phyloP scores from a whole-genome alignment of 2,888 invertebrate genomes.

The Heliconius hortense region DNA sequence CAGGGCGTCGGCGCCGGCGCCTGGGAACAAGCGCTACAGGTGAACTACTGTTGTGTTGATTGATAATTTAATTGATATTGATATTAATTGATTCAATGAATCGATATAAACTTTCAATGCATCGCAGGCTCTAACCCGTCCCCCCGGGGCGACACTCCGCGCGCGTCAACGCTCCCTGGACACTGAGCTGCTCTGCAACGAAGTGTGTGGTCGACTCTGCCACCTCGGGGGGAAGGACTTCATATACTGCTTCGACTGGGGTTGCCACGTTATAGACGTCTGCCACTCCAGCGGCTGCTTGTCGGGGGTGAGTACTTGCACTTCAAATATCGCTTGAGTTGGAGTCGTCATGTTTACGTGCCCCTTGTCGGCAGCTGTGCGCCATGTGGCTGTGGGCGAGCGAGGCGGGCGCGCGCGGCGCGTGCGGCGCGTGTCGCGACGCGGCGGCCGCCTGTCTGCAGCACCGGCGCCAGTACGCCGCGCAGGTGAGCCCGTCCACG shows the following conservation, averaged over 20 bases:
- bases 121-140: constrained; percentile 48
- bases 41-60: neutral
- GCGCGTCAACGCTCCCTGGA: constrained; percentile 74
- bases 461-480: constrained; percentile 76
- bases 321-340: no score
- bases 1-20: constrained; percentile 83
- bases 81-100: neutral
- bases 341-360: no score
- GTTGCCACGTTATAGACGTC: constrained; percentile 78
- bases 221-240: constrained; percentile 70
- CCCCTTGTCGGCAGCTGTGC: constrained; percentile 57
- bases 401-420: constrained; percentile 51
- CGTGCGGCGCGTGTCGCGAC: constrained; percentile 59
- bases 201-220: constrained; percentile 76
- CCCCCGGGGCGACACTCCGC: constrained; percentile 58
- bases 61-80: no score
- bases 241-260: constrained; percentile 81
- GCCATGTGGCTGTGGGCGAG: constrained; percentile 81
- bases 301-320: constrained; percentile 77
- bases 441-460: constrained; percentile 58
- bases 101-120: neutral
- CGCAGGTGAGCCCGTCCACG: constrained; percentile 70
- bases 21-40: constrained; percentile 53
- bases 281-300: constrained; percentile 78
- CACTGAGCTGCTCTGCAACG: constrained; percentile 76